Conservation (phyloP, 2,888 invertebrate species). For the Tubiluchus corallicola region DNA sequence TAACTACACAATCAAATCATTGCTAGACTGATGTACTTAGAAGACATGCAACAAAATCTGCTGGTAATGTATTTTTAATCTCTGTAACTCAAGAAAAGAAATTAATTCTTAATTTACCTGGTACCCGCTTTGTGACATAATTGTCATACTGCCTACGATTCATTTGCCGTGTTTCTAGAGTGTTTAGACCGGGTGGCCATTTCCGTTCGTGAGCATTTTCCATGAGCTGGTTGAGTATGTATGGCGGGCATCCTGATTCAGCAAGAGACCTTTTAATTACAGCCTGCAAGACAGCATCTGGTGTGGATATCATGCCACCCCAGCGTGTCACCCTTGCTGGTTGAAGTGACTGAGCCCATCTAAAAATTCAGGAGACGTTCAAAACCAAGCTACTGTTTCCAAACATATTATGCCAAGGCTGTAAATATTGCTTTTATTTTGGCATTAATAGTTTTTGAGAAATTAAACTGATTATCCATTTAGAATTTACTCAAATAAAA, state of each 20-base stretch:
- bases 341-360: conserved; percentile 21
- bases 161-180: conserved; percentile 79
- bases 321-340: conserved; percentile 62
- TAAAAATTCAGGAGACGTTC: conserved; percentile 22
- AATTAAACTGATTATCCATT: too few species aligned
- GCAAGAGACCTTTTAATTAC: conserved; percentile 81
- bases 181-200: conserved; percentile 78
- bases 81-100: background rate
- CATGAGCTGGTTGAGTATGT: conserved; percentile 83
- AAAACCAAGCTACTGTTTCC: too few species aligned
- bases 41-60: too few species aligned
- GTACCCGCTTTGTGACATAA: conserved; percentile 81
- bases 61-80: too few species aligned
- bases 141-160: conserved; percentile 82
- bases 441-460: background rate
- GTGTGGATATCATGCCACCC: conserved; percentile 98
- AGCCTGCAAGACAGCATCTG: conserved; percentile 76
- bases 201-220: conserved; percentile 88
- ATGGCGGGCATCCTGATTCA: conserved; percentile 81
- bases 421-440: background rate
- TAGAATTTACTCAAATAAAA: too few species aligned
- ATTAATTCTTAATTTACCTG: conserved; percentile 34
- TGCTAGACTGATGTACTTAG: too few species aligned
- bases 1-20: too few species aligned
- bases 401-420: background rate